A percentile compares a stretch with the other conserved stretches of the same genome.
Evolutionary conservation across 2,797 vertebrate species (phyloP).

Genomic region (Luscinia megarhynchos): DNA sequence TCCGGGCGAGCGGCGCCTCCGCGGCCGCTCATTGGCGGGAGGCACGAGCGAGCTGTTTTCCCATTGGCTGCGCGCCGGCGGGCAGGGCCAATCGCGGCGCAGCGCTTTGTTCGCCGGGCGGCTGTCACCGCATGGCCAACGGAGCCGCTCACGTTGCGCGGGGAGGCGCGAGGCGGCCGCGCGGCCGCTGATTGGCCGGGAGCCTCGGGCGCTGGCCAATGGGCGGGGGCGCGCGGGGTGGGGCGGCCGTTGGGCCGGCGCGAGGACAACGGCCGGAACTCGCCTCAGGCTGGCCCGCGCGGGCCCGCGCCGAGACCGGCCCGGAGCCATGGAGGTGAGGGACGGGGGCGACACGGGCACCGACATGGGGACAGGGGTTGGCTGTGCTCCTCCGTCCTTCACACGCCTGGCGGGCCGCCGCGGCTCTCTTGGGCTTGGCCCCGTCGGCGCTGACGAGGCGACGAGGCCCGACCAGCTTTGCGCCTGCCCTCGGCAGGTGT

Average conservation of each 20-base stretch:
- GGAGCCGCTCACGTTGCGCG: neutral
- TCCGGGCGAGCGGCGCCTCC: neutral
- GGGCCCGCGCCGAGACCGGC: neutral
- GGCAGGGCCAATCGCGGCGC: neutral
- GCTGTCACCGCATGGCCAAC: neutral
- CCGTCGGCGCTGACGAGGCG: neutral
- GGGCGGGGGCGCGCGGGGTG: neutral
- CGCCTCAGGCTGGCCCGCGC: neutral
- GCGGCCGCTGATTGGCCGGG: neutral
- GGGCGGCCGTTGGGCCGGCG: neutral
- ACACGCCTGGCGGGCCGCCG: rapidly evolving
- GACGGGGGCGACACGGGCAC: neutral
- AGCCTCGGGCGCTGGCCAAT: neutral
- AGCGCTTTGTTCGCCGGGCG: neutral
- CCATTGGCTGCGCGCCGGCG: neutral
- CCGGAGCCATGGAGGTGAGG: neutral
- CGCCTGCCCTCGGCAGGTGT: neutral
- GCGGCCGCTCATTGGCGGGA: slow-evolving; percentile 5
- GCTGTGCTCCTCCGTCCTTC: neutral
- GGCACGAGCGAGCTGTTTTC: neutral
- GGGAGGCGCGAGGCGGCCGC: rapidly evolving
- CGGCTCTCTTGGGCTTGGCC: too few relatives aligned
- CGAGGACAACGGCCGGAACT: neutral
- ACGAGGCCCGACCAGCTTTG: neutral
- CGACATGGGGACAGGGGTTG: neutral